Conservation (phyloP, 2,888 invertebrate genomes). For the Schizotus pectinicornis region DNA sequence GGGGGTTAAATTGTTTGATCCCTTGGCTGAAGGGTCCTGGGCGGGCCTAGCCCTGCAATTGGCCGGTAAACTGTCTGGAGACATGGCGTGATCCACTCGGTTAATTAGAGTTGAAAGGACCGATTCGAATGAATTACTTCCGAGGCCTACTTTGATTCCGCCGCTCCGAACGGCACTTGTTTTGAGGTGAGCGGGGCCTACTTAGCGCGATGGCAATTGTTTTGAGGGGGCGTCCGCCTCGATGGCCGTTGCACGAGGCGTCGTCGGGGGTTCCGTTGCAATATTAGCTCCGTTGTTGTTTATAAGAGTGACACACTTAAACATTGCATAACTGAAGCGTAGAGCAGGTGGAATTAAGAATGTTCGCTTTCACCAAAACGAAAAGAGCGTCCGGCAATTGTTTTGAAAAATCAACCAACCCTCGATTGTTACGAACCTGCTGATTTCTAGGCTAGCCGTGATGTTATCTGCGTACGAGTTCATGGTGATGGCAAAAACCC, state of each 20-base stretch:
- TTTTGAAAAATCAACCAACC: slow-evolving; percentile 21
- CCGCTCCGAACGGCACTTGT: neutral
- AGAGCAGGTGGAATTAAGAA: slow-evolving; percentile 30
- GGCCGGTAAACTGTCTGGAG: too few relatives aligned
- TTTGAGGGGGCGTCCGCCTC: too few relatives aligned
- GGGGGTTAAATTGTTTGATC: too few relatives aligned
- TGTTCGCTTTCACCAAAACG: slow-evolving; percentile 34
- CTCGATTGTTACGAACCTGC: slow-evolving; percentile 41
- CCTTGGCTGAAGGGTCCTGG: too few relatives aligned
- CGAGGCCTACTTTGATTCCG: neutral
- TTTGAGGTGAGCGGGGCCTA: neutral
- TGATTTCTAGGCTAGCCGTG: slow-evolving; percentile 47
- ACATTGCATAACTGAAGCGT: slow-evolving; percentile 38
- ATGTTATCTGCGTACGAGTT: slow-evolving; percentile 46
- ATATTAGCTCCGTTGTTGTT: slow-evolving; percentile 23
- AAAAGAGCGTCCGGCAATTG: slow-evolving; percentile 11
- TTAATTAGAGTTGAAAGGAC: too few relatives aligned
- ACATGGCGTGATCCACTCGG: too few relatives aligned
- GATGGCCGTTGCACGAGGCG: too few relatives aligned
- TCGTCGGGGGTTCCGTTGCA: neutral
- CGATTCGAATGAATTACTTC: too few relatives aligned
- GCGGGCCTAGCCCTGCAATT: too few relatives aligned
- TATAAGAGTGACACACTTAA: slow-evolving; percentile 39
- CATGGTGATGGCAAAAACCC: slow-evolving; percentile 25
- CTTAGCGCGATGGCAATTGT: too few relatives aligned